These are phyloP conservation scores for Steinernema feltiae DNA, from an alignment of 1,140 invertebrate genomes.

Conservation along the genomic window DNA sequence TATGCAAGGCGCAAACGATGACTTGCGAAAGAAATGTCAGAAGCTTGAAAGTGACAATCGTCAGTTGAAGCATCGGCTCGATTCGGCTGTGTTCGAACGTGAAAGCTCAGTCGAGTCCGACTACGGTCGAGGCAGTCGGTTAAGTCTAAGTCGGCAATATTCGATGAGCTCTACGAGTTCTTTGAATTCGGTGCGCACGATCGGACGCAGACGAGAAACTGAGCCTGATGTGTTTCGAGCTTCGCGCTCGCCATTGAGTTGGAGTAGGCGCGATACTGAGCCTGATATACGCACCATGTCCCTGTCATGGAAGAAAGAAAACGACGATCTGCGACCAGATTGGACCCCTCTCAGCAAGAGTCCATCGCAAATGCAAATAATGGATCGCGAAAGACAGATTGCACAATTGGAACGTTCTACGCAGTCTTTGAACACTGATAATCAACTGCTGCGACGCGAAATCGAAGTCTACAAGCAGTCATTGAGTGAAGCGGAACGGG, in stretches of 20 bases:
- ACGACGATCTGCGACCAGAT: not conserved
- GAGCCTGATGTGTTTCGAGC: not conserved
- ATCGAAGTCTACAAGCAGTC: conserved; percentile 3
- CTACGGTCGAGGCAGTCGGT: not conserved
- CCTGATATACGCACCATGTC: not conserved
- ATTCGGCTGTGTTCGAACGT: not conserved
- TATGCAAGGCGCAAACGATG: not conserved
- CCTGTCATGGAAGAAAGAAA: not conserved
- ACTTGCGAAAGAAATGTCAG: not conserved
- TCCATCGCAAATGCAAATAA: not conserved
- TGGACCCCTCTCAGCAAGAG: conserved; percentile 3
- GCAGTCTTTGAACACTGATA: not conserved
- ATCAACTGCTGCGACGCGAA: not conserved
- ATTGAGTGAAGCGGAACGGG: not conserved
- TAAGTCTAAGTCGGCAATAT: not conserved
- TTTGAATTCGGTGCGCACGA: not conserved
- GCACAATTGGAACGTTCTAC: not conserved
- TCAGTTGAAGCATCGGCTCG: not conserved
- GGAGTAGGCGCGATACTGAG: not conserved
- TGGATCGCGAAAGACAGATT: not conserved
- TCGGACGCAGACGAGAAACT: not conserved
- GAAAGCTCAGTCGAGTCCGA: not conserved
- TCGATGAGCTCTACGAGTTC: not conserved
- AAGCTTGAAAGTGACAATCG: not conserved
- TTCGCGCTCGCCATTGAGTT: not conserved